Percentiles rank a stretch among this genome's conserved stretches.
Evolutionary conservation across 2,888 invertebrate species (phyloP).

Genomic region (Steromphala cineraria): DNA sequence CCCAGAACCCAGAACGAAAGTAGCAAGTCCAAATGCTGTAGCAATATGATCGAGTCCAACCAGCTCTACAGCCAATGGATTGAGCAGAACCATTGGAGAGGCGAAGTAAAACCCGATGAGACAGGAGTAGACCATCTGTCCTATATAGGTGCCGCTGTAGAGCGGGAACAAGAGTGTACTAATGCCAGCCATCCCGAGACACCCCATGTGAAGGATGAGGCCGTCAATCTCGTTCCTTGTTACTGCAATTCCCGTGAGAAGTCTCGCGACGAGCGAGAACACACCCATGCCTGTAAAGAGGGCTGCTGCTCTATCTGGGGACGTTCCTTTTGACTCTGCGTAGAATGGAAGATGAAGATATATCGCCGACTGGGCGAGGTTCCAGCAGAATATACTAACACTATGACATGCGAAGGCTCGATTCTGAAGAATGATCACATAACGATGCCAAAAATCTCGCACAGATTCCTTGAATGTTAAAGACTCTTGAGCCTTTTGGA

Average conservation of each 20-base stretch:
- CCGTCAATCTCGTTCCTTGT: background rate
- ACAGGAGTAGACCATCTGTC: background rate
- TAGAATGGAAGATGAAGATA: background rate
- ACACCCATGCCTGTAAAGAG: background rate
- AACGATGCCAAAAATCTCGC: background rate
- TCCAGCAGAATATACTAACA: background rate
- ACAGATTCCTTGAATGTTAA: background rate
- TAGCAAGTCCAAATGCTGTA: background rate
- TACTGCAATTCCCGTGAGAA: background rate
- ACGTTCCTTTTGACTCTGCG: background rate
- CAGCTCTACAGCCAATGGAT: constrained; percentile 3
- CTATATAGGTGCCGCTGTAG: background rate
- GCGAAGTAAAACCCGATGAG: constrained; percentile 11
- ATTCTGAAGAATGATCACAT: background rate
- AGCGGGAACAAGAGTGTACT: background rate
- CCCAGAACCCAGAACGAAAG: background rate
- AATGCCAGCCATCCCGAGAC: background rate
- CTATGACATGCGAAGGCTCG: background rate
- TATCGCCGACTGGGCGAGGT: background rate
- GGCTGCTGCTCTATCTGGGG: background rate
- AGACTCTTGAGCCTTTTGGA: background rate
- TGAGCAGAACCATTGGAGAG: background rate
- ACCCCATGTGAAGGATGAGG: constrained; percentile 2
- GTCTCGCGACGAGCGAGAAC: background rate
- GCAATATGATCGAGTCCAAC: constrained; percentile 15